phyloP scores from a whole-genome alignment of 1,140 invertebrate genomes.

The Zaprionus ornatus region DNA sequence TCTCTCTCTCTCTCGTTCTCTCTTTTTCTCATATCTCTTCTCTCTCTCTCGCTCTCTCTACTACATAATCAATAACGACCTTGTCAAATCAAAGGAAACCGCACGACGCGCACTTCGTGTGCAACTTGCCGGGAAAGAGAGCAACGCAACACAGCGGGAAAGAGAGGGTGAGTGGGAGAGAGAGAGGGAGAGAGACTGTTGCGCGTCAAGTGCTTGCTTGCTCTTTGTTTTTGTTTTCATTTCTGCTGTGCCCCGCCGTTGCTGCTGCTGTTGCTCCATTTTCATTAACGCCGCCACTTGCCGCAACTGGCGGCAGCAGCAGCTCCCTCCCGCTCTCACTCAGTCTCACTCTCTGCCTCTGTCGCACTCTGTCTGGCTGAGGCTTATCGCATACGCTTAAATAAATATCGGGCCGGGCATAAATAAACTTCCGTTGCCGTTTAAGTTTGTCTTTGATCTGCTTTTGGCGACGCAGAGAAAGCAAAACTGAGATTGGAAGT shows the following conservation, averaged over 20 bases:
- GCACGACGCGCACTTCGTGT: background rate
- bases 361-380: background rate
- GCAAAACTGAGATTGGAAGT: background rate
- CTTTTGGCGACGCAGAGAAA: background rate
- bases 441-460: slow-evolving; percentile 32
- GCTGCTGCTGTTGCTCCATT: slow-evolving; percentile 1
- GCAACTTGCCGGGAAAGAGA: background rate
- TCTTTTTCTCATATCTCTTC: background rate
- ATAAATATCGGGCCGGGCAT: slow-evolving; percentile 65
- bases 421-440: slow-evolving; percentile 79
- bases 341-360: slow-evolving; percentile 10
- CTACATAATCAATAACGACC: slow-evolving; percentile 66
- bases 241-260: slow-evolving; percentile 8
- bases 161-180: background rate
- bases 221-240: slow-evolving; percentile 27
- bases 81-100: slow-evolving; percentile 59
- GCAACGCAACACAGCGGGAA: no score
- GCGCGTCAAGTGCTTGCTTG: background rate
- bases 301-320: slow-evolving; percentile 31
- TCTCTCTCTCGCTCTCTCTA: background rate
- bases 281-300: slow-evolving; percentile 22
- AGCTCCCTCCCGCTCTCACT: slow-evolving; percentile 25
- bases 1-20: background rate
- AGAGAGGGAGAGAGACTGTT: background rate
- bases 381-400: slow-evolving; percentile 75